Percentiles rank a stretch among this genome's conserved stretches.
phyloP scores from a whole-genome alignment of 2,888 invertebrate species.

The Synergus gifuensis region DNA sequence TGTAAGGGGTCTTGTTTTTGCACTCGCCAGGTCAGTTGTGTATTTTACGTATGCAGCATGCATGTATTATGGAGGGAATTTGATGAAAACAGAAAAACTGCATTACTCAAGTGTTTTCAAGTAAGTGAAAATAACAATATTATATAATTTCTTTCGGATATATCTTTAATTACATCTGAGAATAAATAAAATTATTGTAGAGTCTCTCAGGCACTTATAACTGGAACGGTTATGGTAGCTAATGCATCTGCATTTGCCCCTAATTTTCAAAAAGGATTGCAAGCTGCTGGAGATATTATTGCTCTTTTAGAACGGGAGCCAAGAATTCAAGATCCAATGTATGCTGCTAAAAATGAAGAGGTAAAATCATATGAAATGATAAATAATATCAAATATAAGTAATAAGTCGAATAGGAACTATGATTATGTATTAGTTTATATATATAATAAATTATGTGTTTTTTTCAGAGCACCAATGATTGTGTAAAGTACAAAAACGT shows the following conservation, averaged over 20 bases:
- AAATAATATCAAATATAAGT: no score
- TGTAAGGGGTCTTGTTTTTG: constrained; percentile 84
- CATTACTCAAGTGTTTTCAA: constrained; percentile 82
- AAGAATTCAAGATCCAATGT: constrained; percentile 77
- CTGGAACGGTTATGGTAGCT: constrained; percentile 86
- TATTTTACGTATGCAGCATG: constrained; percentile 86
- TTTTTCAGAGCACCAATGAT: constrained; percentile 81
- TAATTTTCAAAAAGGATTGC: constrained; percentile 88
- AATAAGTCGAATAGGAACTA: no score
- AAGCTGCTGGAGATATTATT: constrained; percentile 85
- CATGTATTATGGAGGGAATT: constrained; percentile 85
- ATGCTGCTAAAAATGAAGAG: neutral
- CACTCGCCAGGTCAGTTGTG: constrained; percentile 85
- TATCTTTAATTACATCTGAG: neutral
- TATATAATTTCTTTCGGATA: no score
- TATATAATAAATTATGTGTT: constrained; percentile 12
- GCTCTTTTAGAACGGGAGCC: constrained; percentile 82
- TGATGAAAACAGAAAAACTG: constrained; percentile 82
- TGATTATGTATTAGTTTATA: no score
- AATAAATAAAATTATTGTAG: constrained; percentile 56
- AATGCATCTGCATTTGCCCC: constrained; percentile 86
- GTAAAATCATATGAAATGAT: neutral
- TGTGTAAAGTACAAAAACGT: constrained; percentile 85
- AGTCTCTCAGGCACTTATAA: constrained; percentile 79
- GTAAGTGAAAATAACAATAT: constrained; percentile 78